These are phyloP conservation scores for Fragum sueziense DNA, from an alignment of 2,888 invertebrate genomes.

Conservation along the genomic window DNA sequence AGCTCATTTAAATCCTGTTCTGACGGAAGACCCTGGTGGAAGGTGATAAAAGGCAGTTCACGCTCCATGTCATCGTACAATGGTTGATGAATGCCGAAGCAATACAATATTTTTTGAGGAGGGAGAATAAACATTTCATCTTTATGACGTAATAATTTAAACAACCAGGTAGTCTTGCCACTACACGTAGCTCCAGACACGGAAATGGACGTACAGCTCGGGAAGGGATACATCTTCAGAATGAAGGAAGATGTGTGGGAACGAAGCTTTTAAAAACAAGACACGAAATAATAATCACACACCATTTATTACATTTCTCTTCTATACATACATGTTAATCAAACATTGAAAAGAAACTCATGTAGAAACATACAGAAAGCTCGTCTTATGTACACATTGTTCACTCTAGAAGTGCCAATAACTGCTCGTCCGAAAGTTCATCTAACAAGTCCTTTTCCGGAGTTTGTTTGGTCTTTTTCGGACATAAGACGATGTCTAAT, in stretches of 20 bases:
- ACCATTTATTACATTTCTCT: neutral
- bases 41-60: constrained; percentile 39
- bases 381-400: neutral
- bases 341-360: neutral
- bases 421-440: constrained; percentile 20
- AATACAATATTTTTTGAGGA: constrained; percentile 53
- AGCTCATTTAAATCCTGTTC: constrained; percentile 30
- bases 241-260: neutral
- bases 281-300: neutral
- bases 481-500: constrained; percentile 30
- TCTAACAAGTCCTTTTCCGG: constrained; percentile 8
- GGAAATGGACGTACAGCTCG: constrained; percentile 45
- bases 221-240: constrained; percentile 29
- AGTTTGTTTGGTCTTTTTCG: constrained; percentile 6
- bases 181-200: constrained; percentile 52
- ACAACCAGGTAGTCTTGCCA: constrained; percentile 37
- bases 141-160: constrained; percentile 30
- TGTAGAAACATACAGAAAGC: too few species aligned
- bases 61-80: constrained; percentile 49
- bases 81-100: constrained; percentile 57
- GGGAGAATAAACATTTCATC: constrained; percentile 45
- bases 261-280: neutral
- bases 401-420: constrained; percentile 1
- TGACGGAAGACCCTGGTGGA: constrained; percentile 46
- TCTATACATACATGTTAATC: neutral